These are phyloP conservation scores for Nebria ingens DNA, from an alignment of 1,140 invertebrate genomes.

Conservation along the genomic window DNA sequence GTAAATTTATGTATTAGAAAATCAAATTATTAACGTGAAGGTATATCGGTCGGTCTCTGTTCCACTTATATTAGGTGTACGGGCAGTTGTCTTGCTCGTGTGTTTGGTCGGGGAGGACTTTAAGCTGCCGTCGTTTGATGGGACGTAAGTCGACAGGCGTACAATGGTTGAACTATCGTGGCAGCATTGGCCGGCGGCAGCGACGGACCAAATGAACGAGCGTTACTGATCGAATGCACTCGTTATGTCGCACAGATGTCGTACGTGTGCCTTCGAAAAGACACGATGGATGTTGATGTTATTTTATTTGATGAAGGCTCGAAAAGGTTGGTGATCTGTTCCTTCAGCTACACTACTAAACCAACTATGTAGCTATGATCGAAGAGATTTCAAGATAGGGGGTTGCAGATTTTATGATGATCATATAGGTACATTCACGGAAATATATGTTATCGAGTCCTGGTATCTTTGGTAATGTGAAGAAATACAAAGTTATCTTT, in stretches of 20 bases:
- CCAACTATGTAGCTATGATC: too few species aligned
- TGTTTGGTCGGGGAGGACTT: neutral
- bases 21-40: constrained; percentile 15
- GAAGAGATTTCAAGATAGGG: too few species aligned
- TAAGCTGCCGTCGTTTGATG: neutral
- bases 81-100: neutral
- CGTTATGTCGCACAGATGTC: neutral
- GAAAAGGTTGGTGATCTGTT: too few species aligned
- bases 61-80: neutral
- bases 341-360: neutral
- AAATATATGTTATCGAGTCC: neutral
- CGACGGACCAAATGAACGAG: neutral
- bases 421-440: neutral
- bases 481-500: neutral
- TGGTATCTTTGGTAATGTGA: too few species aligned
- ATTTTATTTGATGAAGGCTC: too few species aligned
- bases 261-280: neutral
- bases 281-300: neutral
- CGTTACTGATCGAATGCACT: neutral
- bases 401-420: neutral
- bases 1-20: constrained; percentile 22
- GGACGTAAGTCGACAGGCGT: neutral
- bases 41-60: too few species aligned
- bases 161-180: neutral
- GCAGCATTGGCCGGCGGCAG: neutral